Evolutionary conservation across 2,113 vertebrate species (phyloP).

Genomic region (Cephalopterus ornatus): DNA sequence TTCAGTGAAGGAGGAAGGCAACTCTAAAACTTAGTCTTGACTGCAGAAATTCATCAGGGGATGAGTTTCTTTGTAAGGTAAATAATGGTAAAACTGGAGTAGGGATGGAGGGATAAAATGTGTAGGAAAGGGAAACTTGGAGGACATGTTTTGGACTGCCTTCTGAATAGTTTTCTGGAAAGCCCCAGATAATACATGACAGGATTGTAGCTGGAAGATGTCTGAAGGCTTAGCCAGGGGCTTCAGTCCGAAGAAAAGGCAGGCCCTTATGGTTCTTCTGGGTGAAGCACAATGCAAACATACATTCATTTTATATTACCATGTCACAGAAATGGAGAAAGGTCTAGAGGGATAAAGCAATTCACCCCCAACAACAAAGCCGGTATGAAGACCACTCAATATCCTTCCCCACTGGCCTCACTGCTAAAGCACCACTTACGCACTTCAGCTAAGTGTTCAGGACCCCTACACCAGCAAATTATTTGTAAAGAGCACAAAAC

Average conservation of each 20-base stretch:
- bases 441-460: not conserved
- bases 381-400: not conserved
- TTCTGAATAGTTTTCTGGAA: not conserved
- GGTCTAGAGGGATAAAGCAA: not conserved
- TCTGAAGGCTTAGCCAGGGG: not conserved
- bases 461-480: not conserved
- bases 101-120: not conserved
- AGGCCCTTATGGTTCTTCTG: not conserved
- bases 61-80: not conserved
- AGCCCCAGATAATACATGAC: not conserved
- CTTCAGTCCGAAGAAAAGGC: not conserved
- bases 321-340: not conserved
- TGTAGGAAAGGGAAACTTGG: not conserved
- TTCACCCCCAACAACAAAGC: not conserved
- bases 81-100: not conserved
- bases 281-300: not conserved
- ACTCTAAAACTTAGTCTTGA: not conserved
- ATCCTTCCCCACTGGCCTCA: not conserved
- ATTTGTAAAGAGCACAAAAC: not conserved
- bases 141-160: not conserved
- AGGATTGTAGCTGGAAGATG: not conserved
- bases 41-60: not conserved
- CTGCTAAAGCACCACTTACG: not conserved
- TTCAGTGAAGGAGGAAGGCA: not conserved
- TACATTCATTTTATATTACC: not conserved